These are phyloP conservation scores for Calameuta pallipes DNA, from an alignment of 2,888 invertebrate genomes.

Conservation along the genomic window DNA sequence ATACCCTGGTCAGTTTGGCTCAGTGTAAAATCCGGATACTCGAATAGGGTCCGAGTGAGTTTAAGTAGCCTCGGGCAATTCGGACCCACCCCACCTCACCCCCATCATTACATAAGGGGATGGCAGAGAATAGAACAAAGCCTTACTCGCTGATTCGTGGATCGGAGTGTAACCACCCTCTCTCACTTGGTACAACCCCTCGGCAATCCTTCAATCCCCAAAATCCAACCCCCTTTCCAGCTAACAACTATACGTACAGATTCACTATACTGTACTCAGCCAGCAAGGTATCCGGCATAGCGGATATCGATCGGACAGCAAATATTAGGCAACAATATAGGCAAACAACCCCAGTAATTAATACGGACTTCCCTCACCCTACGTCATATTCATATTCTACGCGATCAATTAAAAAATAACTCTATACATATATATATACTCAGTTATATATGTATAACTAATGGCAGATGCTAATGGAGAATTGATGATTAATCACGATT, in stretches of 20 bases:
- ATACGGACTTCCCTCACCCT: constrained; percentile 32
- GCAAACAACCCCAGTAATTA: constrained; percentile 46
- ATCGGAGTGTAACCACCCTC: constrained; percentile 43
- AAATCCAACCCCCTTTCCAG: constrained; percentile 11
- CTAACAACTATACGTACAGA: background rate
- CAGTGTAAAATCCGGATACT: background rate
- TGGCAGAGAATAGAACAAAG: constrained; percentile 43
- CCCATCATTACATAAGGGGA: constrained; percentile 17
- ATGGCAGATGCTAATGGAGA: background rate
- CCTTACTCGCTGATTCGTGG: constrained; percentile 41
- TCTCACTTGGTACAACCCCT: constrained; percentile 12
- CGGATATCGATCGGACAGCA: constrained; percentile 47
- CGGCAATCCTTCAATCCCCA: constrained; percentile 6
- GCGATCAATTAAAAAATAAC: constrained; percentile 12
- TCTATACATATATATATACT: constrained; percentile 1
- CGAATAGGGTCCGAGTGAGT: constrained; percentile 13
- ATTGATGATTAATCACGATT: background rate
- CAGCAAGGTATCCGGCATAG: constrained; percentile 13
- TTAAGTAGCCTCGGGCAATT: constrained; percentile 28
- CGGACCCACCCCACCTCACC: constrained; percentile 17
- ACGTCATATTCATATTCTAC: constrained; percentile 21
- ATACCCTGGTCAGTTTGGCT: background rate
- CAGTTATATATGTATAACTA: background rate
- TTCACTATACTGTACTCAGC: background rate
- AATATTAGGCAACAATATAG: constrained; percentile 47